Base-by-base conservation (phyloP, 2,888 invertebrate genomes). In the Acleris emargana region DNA sequence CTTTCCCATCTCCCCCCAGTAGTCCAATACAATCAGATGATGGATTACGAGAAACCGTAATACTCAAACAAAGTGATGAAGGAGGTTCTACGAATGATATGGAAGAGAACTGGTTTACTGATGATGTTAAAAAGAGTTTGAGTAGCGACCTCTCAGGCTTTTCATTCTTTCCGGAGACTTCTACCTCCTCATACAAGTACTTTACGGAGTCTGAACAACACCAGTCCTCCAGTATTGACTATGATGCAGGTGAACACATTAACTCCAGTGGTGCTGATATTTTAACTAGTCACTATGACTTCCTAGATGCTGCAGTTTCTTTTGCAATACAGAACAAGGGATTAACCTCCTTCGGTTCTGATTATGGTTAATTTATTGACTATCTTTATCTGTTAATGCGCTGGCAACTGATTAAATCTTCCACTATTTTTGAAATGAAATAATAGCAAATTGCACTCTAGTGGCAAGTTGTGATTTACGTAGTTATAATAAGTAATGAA, bases 321-420 rank as follows among this genome's bases (percentile, higher is more conserved):
- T 95, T 94, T 75, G 96, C 96, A 42, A 96, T 96, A 70, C 94
- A 95, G 79, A 95, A 95, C 79, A 96, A 96, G 84, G 96, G 96
- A 32, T 86, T 96, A 47, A 94, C 94, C 22, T 92, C 92, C 38
- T 89, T 89, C 75, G 88, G 87, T 13, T 85, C 83, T 58, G 90
- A 89, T 67, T 91, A 90, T 79, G 89, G 89, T 72, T 92, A 91
- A 87, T 67, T 67, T 62, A 17, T 18, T 25, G 17, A 58, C 25
- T 28, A 9, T 5, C n/a, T n/a, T n/a, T n/a, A n/a, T 32, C 17
- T 59, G 0, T 49, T 42, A 22, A 42, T 22, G 42, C 38, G 42
- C 45, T 58, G 47, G 47, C 28, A 25, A 52, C 47, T 53, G 20
- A 47, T 43, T 38, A 45, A 17, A 58, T 58, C 5, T 57, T 13